Evolutionary conservation across 1,140 invertebrate genomes (phyloP).

Genomic region (Probaryconus sp.): DNA sequence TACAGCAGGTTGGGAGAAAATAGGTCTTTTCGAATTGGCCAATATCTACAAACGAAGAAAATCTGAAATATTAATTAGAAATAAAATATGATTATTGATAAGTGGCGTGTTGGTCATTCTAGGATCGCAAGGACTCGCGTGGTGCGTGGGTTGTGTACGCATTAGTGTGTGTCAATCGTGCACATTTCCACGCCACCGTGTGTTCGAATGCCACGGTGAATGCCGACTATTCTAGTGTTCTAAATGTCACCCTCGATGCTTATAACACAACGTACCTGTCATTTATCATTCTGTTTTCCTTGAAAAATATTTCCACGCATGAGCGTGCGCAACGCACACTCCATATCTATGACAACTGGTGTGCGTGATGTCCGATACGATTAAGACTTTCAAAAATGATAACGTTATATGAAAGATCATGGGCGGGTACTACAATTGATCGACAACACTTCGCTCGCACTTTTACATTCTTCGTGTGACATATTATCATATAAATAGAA

Average conservation of each 20-base stretch:
- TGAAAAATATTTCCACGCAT: slow-evolving; percentile 60
- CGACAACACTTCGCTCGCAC: slow-evolving; percentile 45
- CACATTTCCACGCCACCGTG: not conserved
- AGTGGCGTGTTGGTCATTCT: slow-evolving; percentile 59
- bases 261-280: slow-evolving; percentile 59
- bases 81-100: slow-evolving; percentile 58
- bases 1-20: too few relatives aligned
- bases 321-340: slow-evolving; percentile 36
- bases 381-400: slow-evolving; percentile 60
- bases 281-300: slow-evolving; percentile 58
- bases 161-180: not conserved
- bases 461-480: slow-evolving; percentile 46
- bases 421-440: slow-evolving; percentile 46
- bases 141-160: slow-evolving; percentile 33
- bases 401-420: slow-evolving; percentile 50
- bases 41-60: too few relatives aligned
- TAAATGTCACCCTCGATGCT: slow-evolving; percentile 68
- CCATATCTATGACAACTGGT: slow-evolving; percentile 47
- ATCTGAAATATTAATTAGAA: slow-evolving; percentile 61
- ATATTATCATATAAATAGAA: slow-evolving; percentile 54
- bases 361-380: slow-evolving; percentile 55
- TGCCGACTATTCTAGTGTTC: slow-evolving; percentile 67
- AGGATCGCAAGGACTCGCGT: slow-evolving; percentile 9
- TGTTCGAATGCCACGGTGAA: slow-evolving; percentile 58
- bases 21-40: too few relatives aligned